These are phyloP conservation scores for Antennarius striatus DNA, from an alignment of 2,113 vertebrate genomes.

Conservation along the genomic window DNA sequence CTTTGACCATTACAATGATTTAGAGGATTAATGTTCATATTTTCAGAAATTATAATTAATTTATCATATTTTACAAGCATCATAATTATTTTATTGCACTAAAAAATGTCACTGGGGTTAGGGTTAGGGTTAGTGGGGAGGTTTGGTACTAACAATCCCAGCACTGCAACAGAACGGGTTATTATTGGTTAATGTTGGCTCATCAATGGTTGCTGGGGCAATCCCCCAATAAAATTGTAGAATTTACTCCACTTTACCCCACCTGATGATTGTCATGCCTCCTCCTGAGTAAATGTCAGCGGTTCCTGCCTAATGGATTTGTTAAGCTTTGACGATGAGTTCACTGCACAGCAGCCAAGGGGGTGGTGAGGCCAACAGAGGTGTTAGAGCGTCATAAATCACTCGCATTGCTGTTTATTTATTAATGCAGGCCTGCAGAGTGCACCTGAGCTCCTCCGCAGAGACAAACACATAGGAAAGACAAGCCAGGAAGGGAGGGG, in stretches of 20 bases:
- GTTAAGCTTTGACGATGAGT: constrained; percentile 47
- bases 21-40: not conserved
- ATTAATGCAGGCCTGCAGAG: constrained; percentile 63
- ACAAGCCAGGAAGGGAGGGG: constrained; percentile 11
- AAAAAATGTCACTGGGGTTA: too few relatives aligned
- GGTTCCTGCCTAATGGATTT: constrained; percentile 59
- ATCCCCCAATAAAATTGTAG: constrained; percentile 19
- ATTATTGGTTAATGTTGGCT: constrained; percentile 6
- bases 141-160: not conserved
- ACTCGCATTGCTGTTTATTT: constrained; percentile 66
- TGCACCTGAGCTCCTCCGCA: constrained; percentile 62
- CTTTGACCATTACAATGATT: not conserved
- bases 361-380: constrained; percentile 14
- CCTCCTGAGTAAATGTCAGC: constrained; percentile 61
- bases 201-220: not conserved
- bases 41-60: too few relatives aligned
- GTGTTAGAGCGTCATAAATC: constrained; percentile 60
- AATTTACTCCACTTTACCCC: not conserved
- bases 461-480: constrained; percentile 19
- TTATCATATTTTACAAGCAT: too few relatives aligned
- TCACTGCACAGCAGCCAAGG: not conserved
- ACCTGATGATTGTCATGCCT: constrained; percentile 27
- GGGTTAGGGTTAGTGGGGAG: too few relatives aligned
- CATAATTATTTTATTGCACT: too few relatives aligned
- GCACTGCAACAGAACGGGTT: not conserved